Percentiles rank a stretch among this genome's conserved stretches.
These are phyloP conservation scores for Brienomyrus brachyistius DNA, from an alignment of 2,113 vertebrate genomes.

Conservation along the genomic window DNA sequence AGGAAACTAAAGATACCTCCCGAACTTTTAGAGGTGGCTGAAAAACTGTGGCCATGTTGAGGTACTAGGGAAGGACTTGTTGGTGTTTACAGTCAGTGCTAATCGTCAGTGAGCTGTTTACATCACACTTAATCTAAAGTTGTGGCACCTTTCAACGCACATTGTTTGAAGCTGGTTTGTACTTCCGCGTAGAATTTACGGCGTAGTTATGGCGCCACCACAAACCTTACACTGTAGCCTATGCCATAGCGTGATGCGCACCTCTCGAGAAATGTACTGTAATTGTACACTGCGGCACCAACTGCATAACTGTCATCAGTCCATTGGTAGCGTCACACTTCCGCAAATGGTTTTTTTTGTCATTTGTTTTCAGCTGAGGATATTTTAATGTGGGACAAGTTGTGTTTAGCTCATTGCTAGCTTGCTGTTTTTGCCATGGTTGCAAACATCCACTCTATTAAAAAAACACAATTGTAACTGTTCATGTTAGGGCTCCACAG, in stretches of 20 bases:
- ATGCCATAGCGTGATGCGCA: neutral
- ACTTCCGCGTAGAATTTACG: neutral
- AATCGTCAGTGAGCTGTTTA: neutral
- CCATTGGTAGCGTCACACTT: no score
- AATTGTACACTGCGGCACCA: neutral
- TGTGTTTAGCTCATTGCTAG: neutral
- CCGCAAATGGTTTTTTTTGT: no score
- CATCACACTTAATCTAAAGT: neutral
- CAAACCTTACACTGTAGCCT: neutral
- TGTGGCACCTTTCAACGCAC: neutral
- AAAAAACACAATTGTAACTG: neutral
- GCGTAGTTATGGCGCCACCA: neutral
- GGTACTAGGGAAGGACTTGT: neutral
- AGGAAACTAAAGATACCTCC: neutral
- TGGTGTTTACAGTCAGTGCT: neutral
- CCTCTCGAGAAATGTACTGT: neutral
- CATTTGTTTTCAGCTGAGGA: no score
- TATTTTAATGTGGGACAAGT: neutral
- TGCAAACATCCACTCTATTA: neutral
- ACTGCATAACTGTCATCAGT: no score
- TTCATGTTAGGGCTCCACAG: no score
- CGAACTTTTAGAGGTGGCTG: neutral
- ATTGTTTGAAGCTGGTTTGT: neutral
- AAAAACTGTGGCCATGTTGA: neutral
- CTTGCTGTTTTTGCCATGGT: neutral